These are phyloP conservation scores for Artemia franciscana DNA, from an alignment of 1,140 invertebrate species.

Conservation along the genomic window DNA sequence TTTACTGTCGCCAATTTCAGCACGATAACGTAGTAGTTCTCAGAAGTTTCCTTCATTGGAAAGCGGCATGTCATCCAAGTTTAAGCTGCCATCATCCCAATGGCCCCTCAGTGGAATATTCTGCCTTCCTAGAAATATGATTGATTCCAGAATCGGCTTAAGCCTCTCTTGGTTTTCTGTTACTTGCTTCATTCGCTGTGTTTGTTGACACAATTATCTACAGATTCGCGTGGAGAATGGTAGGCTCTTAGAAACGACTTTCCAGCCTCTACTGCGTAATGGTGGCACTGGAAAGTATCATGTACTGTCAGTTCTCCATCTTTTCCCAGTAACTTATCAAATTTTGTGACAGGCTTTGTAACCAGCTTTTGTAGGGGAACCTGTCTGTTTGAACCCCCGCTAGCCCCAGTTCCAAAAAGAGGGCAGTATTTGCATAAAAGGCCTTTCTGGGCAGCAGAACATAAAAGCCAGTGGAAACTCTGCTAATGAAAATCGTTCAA, in stretches of 20 bases:
- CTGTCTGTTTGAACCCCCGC: conserved; percentile 10
- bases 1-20: conserved; percentile 13
- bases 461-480: conserved; percentile 13
- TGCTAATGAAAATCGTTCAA: too few relatives aligned
- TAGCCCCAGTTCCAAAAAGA: conserved; percentile 10
- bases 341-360: conserved; percentile 10
- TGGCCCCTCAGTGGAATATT: background rate
- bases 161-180: conserved; percentile 4
- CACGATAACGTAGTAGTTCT: conserved; percentile 13
- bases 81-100: background rate
- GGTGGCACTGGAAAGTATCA: background rate
- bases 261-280: background rate
- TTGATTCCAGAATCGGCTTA: background rate
- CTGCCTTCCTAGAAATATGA: background rate
- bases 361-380: conserved; percentile 10
- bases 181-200: conserved; percentile 1
- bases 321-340: conserved; percentile 1
- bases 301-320: background rate
- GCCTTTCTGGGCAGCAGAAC: conserved; percentile 10
- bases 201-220: background rate
- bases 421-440: conserved; percentile 14
- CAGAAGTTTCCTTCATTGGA: conserved; percentile 16
- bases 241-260: background rate
- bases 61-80: background rate
- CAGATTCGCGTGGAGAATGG: background rate